Conservation (phyloP, 2,113 vertebrate genomes). For the Fulmarus glacialis region DNA sequence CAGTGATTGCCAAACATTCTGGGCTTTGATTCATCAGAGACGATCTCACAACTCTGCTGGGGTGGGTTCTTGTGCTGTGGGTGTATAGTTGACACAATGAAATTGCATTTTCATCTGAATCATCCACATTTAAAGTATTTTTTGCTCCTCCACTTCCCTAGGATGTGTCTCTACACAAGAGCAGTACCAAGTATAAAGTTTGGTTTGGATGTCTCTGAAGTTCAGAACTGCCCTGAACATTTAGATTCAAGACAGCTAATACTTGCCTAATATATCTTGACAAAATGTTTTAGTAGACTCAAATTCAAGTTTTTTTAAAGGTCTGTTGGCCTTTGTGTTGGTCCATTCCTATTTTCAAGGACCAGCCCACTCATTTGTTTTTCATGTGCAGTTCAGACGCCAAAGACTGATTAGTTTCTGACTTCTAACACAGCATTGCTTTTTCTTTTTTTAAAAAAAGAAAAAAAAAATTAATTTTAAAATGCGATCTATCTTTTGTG, state of each 20-base stretch:
- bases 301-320: not conserved
- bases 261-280: not conserved
- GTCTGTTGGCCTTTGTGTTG: not conserved
- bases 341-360: not conserved
- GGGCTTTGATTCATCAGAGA: not conserved
- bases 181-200: not conserved
- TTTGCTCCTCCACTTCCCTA: not conserved
- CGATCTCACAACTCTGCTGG: not conserved
- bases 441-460: not conserved
- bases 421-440: not conserved
- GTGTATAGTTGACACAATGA: not conserved
- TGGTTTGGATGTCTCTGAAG: not conserved
- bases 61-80: not conserved
- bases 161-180: not conserved
- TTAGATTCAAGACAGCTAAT: not conserved
- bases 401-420: not conserved
- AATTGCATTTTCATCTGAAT: not conserved
- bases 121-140: not conserved
- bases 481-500: not conserved
- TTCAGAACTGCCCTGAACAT: not conserved
- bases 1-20: not conserved
- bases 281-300: not conserved
- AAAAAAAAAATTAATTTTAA: not conserved
- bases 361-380: not conserved
- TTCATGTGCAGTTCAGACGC: not conserved